phyloP scores from a whole-genome alignment of 2,113 vertebrate species.

The Okapia johnstoni region DNA sequence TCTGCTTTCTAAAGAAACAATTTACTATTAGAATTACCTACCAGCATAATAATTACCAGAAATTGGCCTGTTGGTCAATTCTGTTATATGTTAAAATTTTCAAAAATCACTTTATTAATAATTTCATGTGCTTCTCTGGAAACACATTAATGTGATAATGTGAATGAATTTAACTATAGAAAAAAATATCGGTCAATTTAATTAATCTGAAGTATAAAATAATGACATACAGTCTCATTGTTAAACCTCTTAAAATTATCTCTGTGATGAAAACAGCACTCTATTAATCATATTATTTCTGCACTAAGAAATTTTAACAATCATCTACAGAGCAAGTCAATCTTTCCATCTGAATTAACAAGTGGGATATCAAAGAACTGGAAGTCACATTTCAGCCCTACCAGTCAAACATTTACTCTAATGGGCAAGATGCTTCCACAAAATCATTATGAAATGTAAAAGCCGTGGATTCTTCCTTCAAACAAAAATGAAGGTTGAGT shows the following conservation, averaged over 20 bases:
- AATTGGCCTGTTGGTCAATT: conserved; percentile 41
- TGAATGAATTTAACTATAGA: conserved; percentile 33
- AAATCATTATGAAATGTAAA: conserved; percentile 47
- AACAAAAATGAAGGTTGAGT: conserved; percentile 55
- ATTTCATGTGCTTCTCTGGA: conserved; percentile 21
- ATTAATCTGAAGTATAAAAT: conserved; percentile 38
- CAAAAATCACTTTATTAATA: neutral
- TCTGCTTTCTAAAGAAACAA: conserved; percentile 57
- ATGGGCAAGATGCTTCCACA: neutral
- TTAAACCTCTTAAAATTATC: conserved; percentile 19
- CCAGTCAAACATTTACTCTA: conserved; percentile 34
- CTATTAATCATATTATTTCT: neutral
- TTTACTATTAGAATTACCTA: neutral
- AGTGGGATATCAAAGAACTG: neutral
- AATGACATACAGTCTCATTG: neutral
- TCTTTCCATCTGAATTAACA: conserved; percentile 3
- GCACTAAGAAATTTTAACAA: neutral
- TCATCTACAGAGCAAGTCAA: neutral
- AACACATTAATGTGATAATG: neutral
- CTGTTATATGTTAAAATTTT: neutral
- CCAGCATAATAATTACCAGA: neutral
- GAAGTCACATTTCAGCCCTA: neutral
- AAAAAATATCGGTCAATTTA: conserved; percentile 41
- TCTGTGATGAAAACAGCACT: neutral
- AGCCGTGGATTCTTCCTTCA: conserved; percentile 33